Evolutionary conservation across 2,888 invertebrate genomes (phyloP), one percentile per base, ranked within the genome.

Genomic region (Dicroscelio sp.): DNA sequence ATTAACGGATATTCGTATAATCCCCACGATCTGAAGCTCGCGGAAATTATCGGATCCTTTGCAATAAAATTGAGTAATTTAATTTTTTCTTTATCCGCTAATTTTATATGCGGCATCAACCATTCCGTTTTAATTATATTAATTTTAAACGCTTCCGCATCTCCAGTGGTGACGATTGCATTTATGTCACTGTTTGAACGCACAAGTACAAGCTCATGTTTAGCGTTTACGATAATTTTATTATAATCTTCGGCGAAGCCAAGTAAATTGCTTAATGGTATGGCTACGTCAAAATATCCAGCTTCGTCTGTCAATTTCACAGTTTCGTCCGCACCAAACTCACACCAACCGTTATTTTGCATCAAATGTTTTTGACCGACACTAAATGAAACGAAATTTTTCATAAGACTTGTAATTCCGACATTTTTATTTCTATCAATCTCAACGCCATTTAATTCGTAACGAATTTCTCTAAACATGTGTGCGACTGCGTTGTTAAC

Each of bases 401-500:
- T 96, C 88, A 95, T 94, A 25, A 75, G 35, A 33, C 33, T 75
- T 2, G 75, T 75, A 3, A 75, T 2, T 12, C 75, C 75, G 23
- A 58, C 58, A 58, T 55, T 55, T 75, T 75, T 75, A 17, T 75
- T 93, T 8, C 93, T 90, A 94, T 96, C 95, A 73, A 96, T 95
- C 89, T 95, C 95, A 23, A 95, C 90, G 33, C 95, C 96, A 88
- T 95, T 96, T 5, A 96, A 27, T 90, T 96, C 95, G 92, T 96
- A 96, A 6, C 96, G 94, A 75, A 96, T 95, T 92, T 94, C 95
- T 86, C 95, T 95, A 90, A 96, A 96, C 12, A 96, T 65, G 91
- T 94, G 94, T 12, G 94, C 92, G 20, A 95, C 83, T 27, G 92
- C 92, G 88, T 96, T 91, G n/a, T 78, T 92, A 0, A 89, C 75